Evolutionary conservation across 2,888 invertebrate genomes (phyloP).

Genomic region (Bembecia ichneumoniformis): DNA sequence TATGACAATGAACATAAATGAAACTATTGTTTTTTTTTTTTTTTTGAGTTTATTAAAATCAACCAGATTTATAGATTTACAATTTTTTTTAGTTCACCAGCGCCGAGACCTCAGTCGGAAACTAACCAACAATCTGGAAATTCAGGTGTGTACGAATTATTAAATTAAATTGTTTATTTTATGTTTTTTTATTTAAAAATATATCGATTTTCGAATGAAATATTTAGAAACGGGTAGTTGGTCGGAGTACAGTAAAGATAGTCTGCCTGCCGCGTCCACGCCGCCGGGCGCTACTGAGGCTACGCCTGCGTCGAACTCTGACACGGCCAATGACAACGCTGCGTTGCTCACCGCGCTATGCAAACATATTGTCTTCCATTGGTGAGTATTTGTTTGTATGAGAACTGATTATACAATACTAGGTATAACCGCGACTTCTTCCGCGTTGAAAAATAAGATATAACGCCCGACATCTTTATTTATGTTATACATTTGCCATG

Average conservation of each 20-base stretch:
- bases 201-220: no score
- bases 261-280: constrained; percentile 19
- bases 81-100: constrained; percentile 33
- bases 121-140: constrained; percentile 46
- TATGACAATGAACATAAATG: no score
- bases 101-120: constrained; percentile 48
- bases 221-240: constrained; percentile 46
- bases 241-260: constrained; percentile 56
- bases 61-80: no score
- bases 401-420: not conserved
- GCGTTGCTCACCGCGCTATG: constrained; percentile 49
- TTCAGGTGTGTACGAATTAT: constrained; percentile 27
- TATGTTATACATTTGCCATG: no score
- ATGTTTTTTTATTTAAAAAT: not conserved
- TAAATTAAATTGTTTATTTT: not conserved
- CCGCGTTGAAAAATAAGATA: no score
- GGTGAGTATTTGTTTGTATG: constrained; percentile 16
- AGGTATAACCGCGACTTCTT: no score
- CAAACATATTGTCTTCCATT: constrained; percentile 56
- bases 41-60: no score
- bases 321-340: constrained; percentile 49
- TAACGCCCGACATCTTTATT: no score
- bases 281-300: constrained; percentile 15
- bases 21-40: no score
- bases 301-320: constrained; percentile 22